A percentile compares a stretch with the other conserved stretches of the same genome.
These are phyloP conservation scores for Dasysyrphus tricinctus DNA, from an alignment of 2,888 invertebrate genomes.

Conservation along the genomic window DNA sequence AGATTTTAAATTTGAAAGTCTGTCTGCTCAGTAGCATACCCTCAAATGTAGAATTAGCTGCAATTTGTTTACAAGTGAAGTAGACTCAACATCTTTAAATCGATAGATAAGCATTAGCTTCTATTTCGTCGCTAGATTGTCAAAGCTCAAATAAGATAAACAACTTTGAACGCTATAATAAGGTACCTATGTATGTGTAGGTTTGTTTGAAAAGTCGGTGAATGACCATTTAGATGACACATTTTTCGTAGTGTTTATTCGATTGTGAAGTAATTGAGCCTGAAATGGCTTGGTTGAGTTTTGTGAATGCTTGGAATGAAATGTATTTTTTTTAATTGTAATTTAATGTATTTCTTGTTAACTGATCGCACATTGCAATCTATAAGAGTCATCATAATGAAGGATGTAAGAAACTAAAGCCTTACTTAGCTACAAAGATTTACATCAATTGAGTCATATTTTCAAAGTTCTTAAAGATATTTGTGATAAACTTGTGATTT, in stretches of 20 bases:
- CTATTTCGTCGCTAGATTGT: background rate
- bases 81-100: background rate
- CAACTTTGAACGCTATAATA: background rate
- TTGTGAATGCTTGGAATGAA: background rate
- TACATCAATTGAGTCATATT: background rate
- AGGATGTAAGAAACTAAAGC: background rate
- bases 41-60: background rate
- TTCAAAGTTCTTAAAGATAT: background rate
- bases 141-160: conserved; percentile 13
- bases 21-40: background rate
- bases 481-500: too few species aligned
- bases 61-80: conserved; percentile 45
- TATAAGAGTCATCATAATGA: background rate
- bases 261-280: background rate
- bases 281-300: background rate
- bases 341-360: background rate
- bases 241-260: conserved; percentile 23
- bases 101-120: conserved; percentile 6
- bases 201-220: conserved; percentile 21
- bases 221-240: conserved; percentile 40
- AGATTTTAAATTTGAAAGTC: conserved; percentile 26
- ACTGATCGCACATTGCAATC: background rate
- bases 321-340: background rate
- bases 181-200: background rate
- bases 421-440: background rate